Evolutionary conservation across 2,113 vertebrate genomes (phyloP), one percentile per base, ranked within the genome.

Genomic region (Lophura nycthemera): DNA sequence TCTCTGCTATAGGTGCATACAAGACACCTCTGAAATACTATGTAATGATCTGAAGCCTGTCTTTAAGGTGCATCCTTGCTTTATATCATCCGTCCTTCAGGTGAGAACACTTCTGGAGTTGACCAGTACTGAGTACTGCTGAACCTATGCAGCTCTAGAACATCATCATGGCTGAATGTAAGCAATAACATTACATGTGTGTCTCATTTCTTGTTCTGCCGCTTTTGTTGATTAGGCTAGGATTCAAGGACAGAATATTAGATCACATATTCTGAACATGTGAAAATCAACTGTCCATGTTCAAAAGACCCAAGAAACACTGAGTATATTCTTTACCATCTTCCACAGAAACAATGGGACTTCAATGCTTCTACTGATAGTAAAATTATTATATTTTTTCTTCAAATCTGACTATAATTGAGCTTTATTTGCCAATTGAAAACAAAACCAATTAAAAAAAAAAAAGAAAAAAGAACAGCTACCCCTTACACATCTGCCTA

Each of bases 11-110:
- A 52, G 25, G 18, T 83, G 43, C 42, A 48, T 20, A 59, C 30
- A n/a, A 17, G 27, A 47, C 18, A 38, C n/a, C 8, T 63, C 36
- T 81, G 52, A 84, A 75, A 36, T 67, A 57, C 3, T 73, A 63
- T 66, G 65, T 82, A 59, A 73, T 79, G 57, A 93, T 59, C 25
- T 43, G 45, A 89, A 95, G 89, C 40, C 72, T 83, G 25, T 86
- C 80, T 74, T 93, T 76, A 92, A 94, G 57, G 64, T 21, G 34
- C 30, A 52, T 61, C 24, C 18, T 85, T 72, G 40, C 47, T 88
- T 86, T 96, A 88, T 34, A 86, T 63, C 74, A 87, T 61, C n/a
- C 96, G 88, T 85, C 96, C 96, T 98, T 98, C 93, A 96, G 83
- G 76, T 30, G 59, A 96, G 91, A 73, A 88, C 95, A 97, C 95